Percentiles rank a stretch among this genome's conserved stretches.
These are phyloP conservation scores for Orthonevra nobilis DNA, from an alignment of 2,888 invertebrate species.

Conservation along the genomic window DNA sequence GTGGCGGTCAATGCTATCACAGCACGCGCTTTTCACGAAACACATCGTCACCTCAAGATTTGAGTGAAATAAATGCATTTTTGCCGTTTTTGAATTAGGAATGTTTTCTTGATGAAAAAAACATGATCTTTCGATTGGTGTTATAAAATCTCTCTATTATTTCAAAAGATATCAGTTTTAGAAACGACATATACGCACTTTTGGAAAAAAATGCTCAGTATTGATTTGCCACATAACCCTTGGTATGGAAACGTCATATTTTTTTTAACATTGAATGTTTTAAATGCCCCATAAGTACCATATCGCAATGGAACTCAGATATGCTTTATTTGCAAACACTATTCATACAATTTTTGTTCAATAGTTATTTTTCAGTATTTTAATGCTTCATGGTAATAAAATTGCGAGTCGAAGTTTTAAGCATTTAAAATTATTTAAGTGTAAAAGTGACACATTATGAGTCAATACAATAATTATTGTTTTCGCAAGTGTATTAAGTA, in stretches of 20 bases:
- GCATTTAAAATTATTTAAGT: constrained; percentile 11
- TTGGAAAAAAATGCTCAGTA: constrained; percentile 13
- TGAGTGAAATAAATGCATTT: too few species aligned
- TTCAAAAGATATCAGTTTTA: constrained; percentile 10
- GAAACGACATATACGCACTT: constrained; percentile 3
- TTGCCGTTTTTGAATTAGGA: neutral
- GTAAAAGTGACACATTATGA: neutral
- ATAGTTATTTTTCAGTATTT: constrained; percentile 17
- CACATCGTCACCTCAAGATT: too few species aligned
- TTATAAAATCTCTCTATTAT: constrained; percentile 4
- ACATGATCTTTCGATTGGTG: constrained; percentile 11
- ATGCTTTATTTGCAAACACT: constrained; percentile 16
- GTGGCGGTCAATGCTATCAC: too few species aligned
- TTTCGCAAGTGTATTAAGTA: constrained; percentile 2
- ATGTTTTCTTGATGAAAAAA: constrained; percentile 4
- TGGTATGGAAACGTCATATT: constrained; percentile 5
- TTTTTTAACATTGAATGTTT: neutral
- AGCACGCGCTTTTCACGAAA: too few species aligned
- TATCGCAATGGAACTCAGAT: constrained; percentile 5
- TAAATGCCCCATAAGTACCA: constrained; percentile 10
- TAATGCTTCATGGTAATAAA: constrained; percentile 14
- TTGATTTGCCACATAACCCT: constrained; percentile 4
- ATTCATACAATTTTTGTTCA: constrained; percentile 1
- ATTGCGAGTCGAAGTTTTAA: constrained; percentile 7
- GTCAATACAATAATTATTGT: neutral